A percentile compares a stretch with the other conserved stretches of the same genome.
Evolutionary conservation across 1,140 invertebrate species (phyloP).

Genomic region (Solenopsis invicta): DNA sequence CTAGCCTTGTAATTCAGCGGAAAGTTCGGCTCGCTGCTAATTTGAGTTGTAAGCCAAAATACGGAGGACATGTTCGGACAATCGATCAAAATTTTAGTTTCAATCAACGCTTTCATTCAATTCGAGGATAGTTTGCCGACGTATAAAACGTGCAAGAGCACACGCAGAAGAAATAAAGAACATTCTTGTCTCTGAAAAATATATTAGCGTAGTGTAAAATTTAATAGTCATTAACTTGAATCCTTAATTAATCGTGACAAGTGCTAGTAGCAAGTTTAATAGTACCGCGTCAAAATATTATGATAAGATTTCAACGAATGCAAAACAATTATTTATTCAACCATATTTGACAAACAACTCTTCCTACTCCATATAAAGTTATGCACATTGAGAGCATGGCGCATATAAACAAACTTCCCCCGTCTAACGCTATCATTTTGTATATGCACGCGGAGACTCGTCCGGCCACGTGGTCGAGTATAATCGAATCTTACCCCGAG

Average conservation of each 20-base stretch:
- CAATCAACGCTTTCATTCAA: neutral
- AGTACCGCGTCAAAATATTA: neutral
- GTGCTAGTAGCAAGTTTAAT: neutral
- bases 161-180: neutral
- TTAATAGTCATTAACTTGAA: neutral
- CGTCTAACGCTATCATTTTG: conserved; percentile 3
- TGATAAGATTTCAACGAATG: neutral
- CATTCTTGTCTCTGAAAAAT: neutral
- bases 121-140: neutral
- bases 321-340: neutral
- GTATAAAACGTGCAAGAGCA: neutral
- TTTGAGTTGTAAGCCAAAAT: conserved; percentile 46
- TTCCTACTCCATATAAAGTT: neutral
- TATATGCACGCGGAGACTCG: neutral
- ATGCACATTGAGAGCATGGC: neutral
- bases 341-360: neutral
- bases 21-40: conserved; percentile 46
- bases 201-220: neutral
- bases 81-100: conserved; percentile 21
- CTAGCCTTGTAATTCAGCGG: conserved; percentile 45
- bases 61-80: neutral
- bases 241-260: conserved; percentile 6
- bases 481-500: conserved; percentile 40
- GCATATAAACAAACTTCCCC: neutral
- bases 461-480: conserved; percentile 26